Base-by-base conservation (phyloP, 2,797 vertebrate species). In the Chaenodraco wilsoni region DNA sequence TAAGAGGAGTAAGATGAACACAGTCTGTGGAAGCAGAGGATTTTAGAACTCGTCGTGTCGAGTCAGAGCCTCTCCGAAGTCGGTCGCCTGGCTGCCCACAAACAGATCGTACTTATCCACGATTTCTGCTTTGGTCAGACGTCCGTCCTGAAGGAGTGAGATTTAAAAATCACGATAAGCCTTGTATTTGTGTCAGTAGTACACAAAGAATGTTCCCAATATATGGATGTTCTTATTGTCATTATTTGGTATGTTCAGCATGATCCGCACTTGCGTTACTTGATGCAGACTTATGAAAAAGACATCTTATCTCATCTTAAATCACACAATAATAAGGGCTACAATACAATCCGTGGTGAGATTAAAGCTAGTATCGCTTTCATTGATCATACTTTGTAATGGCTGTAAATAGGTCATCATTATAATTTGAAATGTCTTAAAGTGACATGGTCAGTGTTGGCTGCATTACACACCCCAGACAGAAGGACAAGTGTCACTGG, bases 31-130 rank as follows among this genome's bases (percentile, higher is more conserved):
- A 79, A 64, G 76, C 57, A 37, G 52, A 0, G 8, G 65, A 52
- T 45, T 61, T 90, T 93, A 98, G 90, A 98, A 98, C 82, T 99
- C 98, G 14, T 99, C 98, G 0, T 99, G 98, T 75, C 97, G 94
- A 83, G 96, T 97, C 84, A 99, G 91, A 59, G 98, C 98, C 82
- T 99, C 98, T 27, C 98, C 98, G 5, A 99, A 99, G 93, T 99
- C 97, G 31, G 98, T 99, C n/a, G 96, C 98, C 90, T 99, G 98
- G 88, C 98, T 99, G 67, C 98, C 98, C 79, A 99, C 98, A 68
- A 99, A 99, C 82, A 99, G 84, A 86, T 99, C 98, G 7, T 98
- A 98, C 87, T 99, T 99, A 65, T 98, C 96, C 83, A 99, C 95
- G 2, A 99, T 97, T 90, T 99, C 98, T 78, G 95, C 94, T 79